Evolutionary conservation across 2,888 invertebrate species (phyloP).

Genomic region (Orchesella flavescens): DNA sequence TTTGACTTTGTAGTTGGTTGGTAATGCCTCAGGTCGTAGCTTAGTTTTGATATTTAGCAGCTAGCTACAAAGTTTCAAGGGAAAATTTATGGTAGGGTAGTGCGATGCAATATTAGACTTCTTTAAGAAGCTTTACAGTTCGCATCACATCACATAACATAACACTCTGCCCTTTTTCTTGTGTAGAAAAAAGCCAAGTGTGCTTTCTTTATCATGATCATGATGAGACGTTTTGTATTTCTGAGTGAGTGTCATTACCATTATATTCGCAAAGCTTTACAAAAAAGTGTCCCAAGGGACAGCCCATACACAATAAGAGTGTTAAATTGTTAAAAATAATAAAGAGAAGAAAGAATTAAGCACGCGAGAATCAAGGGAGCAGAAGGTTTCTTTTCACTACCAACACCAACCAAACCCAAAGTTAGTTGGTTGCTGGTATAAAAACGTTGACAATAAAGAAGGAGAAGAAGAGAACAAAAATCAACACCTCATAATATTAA

Average conservation of each 20-base stretch:
- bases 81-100: too few species aligned
- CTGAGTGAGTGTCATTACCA: constrained; percentile 36
- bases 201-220: constrained; percentile 38
- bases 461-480: constrained; percentile 33
- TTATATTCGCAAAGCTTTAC: constrained; percentile 48
- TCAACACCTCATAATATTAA: constrained; percentile 58
- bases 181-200: constrained; percentile 16
- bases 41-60: constrained; percentile 42
- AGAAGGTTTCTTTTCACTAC: constrained; percentile 31
- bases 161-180: background rate
- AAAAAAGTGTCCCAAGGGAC: constrained; percentile 45
- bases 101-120: background rate
- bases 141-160: background rate
- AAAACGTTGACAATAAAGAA: constrained; percentile 41
- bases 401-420: too few species aligned
- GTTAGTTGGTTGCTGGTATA: constrained; percentile 40
- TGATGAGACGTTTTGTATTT: constrained; percentile 37
- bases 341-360: background rate
- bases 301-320: constrained; percentile 2
- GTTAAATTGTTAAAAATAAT: constrained; percentile 26
- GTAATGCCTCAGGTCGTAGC: constrained; percentile 24
- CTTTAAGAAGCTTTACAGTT: too few species aligned
- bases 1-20: background rate
- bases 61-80: background rate
- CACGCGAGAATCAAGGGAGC: background rate